Conservation (phyloP, 2,797 vertebrate species). For the Cyprinodon diabolis region DNA sequence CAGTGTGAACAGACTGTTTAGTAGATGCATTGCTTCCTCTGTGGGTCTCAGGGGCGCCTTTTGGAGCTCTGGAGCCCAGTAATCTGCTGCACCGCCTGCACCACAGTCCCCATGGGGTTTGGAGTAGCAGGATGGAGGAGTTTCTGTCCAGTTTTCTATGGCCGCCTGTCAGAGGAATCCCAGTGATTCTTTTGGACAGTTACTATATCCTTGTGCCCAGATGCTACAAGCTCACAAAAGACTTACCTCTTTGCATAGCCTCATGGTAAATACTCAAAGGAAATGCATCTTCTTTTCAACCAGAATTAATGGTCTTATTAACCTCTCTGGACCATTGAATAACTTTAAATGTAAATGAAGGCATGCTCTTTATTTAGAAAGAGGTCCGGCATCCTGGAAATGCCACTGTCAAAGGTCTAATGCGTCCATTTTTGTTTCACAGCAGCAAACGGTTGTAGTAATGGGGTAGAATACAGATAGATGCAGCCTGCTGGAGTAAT, state of each 20-base stretch:
- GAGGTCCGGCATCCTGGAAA: slow-evolving; percentile 1
- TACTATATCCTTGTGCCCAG: neutral
- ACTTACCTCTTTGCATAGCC: neutral
- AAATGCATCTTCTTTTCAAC: neutral
- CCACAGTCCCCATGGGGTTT: neutral
- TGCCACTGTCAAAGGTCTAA: slow-evolving; percentile 1
- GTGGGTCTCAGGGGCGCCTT: neutral
- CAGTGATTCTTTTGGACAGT: neutral
- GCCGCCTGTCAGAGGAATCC: neutral
- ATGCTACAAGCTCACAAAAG: neutral
- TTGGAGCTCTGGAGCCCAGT: neutral
- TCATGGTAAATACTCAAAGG: neutral
- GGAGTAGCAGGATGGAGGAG: neutral
- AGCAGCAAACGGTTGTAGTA: slow-evolving; percentile 35
- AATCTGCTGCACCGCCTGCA: neutral
- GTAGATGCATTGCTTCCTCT: neutral
- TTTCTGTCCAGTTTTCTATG: neutral
- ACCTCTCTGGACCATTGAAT: no score
- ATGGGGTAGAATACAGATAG: slow-evolving; percentile 39
- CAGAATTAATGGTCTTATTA: no score
- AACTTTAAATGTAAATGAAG: neutral
- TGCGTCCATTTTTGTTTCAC: slow-evolving; percentile 22
- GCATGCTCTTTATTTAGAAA: slow-evolving; percentile 12
- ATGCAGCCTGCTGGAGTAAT: slow-evolving; percentile 42
- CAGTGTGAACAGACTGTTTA: neutral